Percentiles rank a stretch among this genome's conserved stretches.
Evolutionary conservation across 1,140 invertebrate genomes (phyloP).

Genomic region (honey bee (Apis mellifera)): DNA sequence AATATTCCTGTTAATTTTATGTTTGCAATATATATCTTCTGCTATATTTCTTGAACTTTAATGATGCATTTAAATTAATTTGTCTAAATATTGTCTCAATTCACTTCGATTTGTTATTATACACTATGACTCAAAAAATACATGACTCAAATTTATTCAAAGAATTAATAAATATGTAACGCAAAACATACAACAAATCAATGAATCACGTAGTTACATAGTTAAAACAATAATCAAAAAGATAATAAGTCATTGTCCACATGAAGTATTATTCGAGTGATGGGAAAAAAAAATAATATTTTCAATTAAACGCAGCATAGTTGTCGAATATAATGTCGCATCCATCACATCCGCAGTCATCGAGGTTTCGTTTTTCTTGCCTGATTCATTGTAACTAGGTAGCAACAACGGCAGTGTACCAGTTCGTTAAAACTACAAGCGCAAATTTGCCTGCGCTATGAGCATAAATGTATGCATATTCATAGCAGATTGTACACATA

Average conservation of each 20-base stretch:
- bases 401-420: conserved; percentile 14
- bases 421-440: conserved; percentile 50
- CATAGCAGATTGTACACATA: conserved; percentile 3
- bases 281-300: not conserved
- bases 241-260: not conserved
- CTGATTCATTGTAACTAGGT: conserved; percentile 25
- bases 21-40: too few relatives aligned
- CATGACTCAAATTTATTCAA: too few relatives aligned
- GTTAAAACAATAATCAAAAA: not conserved
- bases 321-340: not conserved
- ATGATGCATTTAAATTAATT: too few relatives aligned
- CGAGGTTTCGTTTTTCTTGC: not conserved
- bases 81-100: too few relatives aligned
- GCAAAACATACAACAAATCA: too few relatives aligned
- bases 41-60: too few relatives aligned
- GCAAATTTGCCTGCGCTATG: conserved; percentile 30
- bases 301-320: not conserved
- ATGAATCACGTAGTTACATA: too few relatives aligned
- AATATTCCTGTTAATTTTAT: too few relatives aligned
- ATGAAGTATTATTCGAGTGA: not conserved
- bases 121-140: too few relatives aligned
- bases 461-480: conserved; percentile 49
- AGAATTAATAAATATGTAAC: too few relatives aligned
- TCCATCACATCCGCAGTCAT: not conserved
- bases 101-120: too few relatives aligned